Percentiles rank a stretch among this genome's conserved stretches.
Conservation (phyloP, 2,797 vertebrate species). For the Macrochelys suwanniensis region DNA sequence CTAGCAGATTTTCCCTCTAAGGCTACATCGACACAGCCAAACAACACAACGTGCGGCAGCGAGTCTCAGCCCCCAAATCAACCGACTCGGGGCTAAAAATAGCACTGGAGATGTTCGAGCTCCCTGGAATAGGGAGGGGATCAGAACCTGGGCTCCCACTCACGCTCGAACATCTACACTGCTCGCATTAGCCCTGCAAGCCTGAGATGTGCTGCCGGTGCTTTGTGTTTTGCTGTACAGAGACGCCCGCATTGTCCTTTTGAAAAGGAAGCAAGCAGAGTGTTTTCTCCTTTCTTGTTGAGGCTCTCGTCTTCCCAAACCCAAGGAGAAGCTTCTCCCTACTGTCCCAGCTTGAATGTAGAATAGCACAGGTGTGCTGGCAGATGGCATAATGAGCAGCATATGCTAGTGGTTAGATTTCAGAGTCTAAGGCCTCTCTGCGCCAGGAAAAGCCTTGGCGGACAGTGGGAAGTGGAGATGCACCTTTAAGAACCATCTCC, state of each 20-base stretch:
- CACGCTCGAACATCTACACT: rapidly evolving
- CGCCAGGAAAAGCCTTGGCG: background rate
- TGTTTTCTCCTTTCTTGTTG: too few relatives aligned
- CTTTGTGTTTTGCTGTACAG: background rate
- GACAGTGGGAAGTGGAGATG: rapidly evolving
- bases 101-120: background rate
- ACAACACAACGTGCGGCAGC: background rate
- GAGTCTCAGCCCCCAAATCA: background rate
- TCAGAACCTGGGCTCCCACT: background rate
- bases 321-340: background rate
- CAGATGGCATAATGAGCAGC: background rate
- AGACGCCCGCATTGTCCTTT: background rate
- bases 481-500: rapidly evolving
- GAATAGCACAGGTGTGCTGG: background rate
- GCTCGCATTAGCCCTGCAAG: background rate
- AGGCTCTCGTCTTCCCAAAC: background rate
- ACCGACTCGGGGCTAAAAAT: background rate
- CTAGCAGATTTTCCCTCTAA: background rate
- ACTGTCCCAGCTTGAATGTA: background rate
- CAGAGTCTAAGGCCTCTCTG: rapidly evolving
- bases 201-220: background rate
- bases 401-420: background rate
- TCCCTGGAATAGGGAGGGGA: background rate
- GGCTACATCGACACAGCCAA: background rate
- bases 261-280: background rate